A percentile compares a stretch with the other conserved stretches of the same genome.
phyloP scores from a whole-genome alignment of 2,113 vertebrate genomes.

The Gymnarchus niloticus region DNA sequence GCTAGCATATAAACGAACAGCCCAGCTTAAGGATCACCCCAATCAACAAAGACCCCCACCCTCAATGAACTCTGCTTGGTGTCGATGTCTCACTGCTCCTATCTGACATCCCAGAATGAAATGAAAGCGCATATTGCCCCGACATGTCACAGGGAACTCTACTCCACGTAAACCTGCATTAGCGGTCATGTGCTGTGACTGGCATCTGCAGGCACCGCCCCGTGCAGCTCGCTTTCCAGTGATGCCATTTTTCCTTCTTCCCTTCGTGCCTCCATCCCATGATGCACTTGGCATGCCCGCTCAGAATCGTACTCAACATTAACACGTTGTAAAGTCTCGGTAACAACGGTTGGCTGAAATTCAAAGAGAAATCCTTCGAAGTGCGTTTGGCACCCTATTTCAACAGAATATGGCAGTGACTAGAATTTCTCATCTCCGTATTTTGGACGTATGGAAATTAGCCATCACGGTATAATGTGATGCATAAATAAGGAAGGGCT shows the following conservation, averaged over 20 bases:
- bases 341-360: slow-evolving; percentile 14
- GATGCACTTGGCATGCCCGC: slow-evolving; percentile 31
- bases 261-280: slow-evolving; percentile 25
- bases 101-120: slow-evolving; percentile 15
- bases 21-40: neutral
- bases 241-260: slow-evolving; percentile 19
- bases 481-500: slow-evolving; percentile 20
- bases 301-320: slow-evolving; percentile 28
- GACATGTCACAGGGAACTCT: slow-evolving; percentile 16
- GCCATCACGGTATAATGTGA: neutral
- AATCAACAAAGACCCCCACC: slow-evolving; percentile 6
- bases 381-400: slow-evolving; percentile 3
- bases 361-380: slow-evolving; percentile 8
- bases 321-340: slow-evolving; percentile 17
- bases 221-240: neutral
- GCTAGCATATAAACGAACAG: neutral
- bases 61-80: slow-evolving; percentile 19
- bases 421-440: neutral
- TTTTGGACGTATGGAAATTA: slow-evolving; percentile 9
- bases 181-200: neutral
- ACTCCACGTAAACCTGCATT: neutral
- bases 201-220: neutral
- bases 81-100: slow-evolving; percentile 3
- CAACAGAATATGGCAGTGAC: neutral
- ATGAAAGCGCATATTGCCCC: slow-evolving; percentile 17